Evolutionary conservation across 1,140 invertebrate species (phyloP), one percentile per base, ranked within the genome.

Genomic region (Eulimnadia texana): DNA sequence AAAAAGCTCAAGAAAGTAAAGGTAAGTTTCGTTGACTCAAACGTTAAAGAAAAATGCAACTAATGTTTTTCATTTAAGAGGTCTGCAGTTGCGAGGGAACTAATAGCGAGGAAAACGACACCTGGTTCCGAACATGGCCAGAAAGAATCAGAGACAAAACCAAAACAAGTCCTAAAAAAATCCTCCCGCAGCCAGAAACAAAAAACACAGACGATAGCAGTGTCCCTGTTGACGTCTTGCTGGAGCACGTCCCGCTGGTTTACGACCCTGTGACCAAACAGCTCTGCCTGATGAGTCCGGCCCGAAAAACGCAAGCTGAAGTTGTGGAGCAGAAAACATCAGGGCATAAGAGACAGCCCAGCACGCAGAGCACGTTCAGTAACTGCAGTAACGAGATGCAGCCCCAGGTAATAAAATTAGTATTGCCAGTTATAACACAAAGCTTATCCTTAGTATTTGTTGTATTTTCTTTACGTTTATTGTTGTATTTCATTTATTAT

Each of bases 231-330:
- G 64, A 67, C 61, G 60, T 67, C 25, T 60, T 70, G 50, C 60
- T 72, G 42, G 68, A 69, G 47, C 68, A 66, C 24, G 65, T 73
- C 13, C 70, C 71, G 3, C 61, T 73, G 52, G 69, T 69, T 1
- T 73, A 73, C 62, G 70, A 71, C 62, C 72, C 72, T 13, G 55
- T 69, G 20, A 73, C 71, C 1, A 72, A 68, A 64, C 70, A 74
- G 64, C 64, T 74, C 20, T 69, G 68, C 65, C 64, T 71, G 67
- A 70, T 9, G 67, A 68, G 29, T 64, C 52, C 50, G 58, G 56
- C 13, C 57, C 54, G 6, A 60, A 62, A 29, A 28, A 63, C 58
- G 49, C 16, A 57, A 42, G 24, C 27, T 22, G 11, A 27, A 33
- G 22, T 24, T 68, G 70, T 51, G 65, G 66, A 57, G 16, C 33